A percentile compares a stretch with the other conserved stretches of the same genome.
Evolutionary conservation across 2,888 invertebrate genomes (phyloP).

Genomic region (Lasioglossum marginatum): DNA sequence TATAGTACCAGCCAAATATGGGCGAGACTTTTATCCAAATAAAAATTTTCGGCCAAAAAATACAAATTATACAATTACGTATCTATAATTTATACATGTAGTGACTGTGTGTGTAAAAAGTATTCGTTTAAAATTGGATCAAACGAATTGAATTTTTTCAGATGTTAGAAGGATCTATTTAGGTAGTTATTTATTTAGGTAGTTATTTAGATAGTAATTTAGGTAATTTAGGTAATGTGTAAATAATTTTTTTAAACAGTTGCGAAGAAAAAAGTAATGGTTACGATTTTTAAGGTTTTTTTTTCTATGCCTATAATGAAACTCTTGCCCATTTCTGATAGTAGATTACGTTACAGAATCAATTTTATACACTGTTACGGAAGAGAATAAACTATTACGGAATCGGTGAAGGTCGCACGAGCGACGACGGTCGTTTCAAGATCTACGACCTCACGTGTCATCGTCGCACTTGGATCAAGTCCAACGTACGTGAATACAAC

Average conservation of each 20-base stretch:
- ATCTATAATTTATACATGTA: background rate
- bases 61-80: background rate
- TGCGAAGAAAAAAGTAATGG: too few relatives aligned
- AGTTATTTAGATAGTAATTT: too few relatives aligned
- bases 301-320: background rate
- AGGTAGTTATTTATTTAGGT: too few relatives aligned
- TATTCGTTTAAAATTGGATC: too few relatives aligned
- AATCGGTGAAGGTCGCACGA: slow-evolving; percentile 23
- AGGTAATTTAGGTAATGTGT: too few relatives aligned
- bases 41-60: background rate
- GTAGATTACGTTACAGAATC: background rate
- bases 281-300: too few relatives aligned
- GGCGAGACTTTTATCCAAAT: background rate
- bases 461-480: slow-evolving; percentile 45
- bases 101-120: too few relatives aligned
- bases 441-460: background rate
- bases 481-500: slow-evolving; percentile 20
- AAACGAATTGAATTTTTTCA: too few relatives aligned
- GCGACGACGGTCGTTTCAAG: slow-evolving; percentile 26
- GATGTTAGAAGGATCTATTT: too few relatives aligned
- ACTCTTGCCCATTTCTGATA: background rate
- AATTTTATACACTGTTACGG: background rate
- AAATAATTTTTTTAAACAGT: too few relatives aligned
- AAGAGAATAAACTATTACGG: background rate
- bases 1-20: background rate